Evolutionary conservation across 64 coral and sea anemone species (phyloP), one percentile per base, ranked within the genome.

Genomic region (Actinia equina): DNA sequence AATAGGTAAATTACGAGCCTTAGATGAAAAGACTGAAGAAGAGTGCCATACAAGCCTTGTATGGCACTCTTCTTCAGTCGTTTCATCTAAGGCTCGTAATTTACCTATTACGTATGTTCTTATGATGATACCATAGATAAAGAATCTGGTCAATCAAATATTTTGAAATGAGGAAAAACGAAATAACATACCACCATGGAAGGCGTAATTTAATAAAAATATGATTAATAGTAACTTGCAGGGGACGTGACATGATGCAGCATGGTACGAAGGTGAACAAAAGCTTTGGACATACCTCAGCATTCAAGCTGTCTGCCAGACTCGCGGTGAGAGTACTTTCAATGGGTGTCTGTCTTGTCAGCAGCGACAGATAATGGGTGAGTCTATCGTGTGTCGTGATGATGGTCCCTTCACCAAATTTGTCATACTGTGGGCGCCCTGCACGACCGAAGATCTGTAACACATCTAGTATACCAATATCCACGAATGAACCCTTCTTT

Each of bases 391-490:
- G 96, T 3, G 85, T 79, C 2, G 96, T 99, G 77, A 99, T 95
- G 77, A 99, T 99, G 19, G 91, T 95, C 13, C 96, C 96, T n/a
- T 92, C 90, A n/a, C 96, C 96, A 84, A 95, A 94, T 78, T 87
- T 95, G 84, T 99, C 96, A 67, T 95, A 99, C 77, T 99, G 96
- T 7, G 96, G 96, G 8, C 96, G 96, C 20, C 96, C 96, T 63
- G 96, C 96, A 41, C 96, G 90, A 42, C 96, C 96, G 77, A 99
- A 99, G 65, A 99, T 99, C 86, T 99, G 96, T 46, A 99, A 86
- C 16, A 99, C 96, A 67, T 99, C 96, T 25, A 99, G 79, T 45
- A 99, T 99, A 52, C 96, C 96, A 43, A 99, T 92, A 59, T 99
- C 93, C 5, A 99, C 96, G 83, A 99, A 99, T 18, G 93, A 92